Evolutionary conservation across 2,888 invertebrate genomes (phyloP).

Genomic region (Dioctria rufipes): DNA sequence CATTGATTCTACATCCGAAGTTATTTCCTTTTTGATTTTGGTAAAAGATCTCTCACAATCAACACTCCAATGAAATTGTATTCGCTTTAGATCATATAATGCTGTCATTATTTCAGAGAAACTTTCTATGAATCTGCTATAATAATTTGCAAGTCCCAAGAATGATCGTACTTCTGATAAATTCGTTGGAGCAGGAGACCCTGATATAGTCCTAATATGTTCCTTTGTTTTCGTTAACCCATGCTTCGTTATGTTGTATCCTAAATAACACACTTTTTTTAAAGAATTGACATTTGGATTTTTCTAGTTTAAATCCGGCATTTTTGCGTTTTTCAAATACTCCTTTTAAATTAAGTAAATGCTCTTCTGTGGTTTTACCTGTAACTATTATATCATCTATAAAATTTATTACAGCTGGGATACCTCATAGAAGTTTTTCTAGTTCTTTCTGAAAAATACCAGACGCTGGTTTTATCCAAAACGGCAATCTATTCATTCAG

Average conservation of each 20-base stretch:
- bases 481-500: not conserved
- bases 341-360: constrained; percentile 60
- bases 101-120: too few species aligned
- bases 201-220: too few species aligned
- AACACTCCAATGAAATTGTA: too few species aligned
- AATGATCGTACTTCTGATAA: too few species aligned
- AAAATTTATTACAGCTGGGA: constrained; percentile 60
- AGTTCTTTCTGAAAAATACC: not conserved
- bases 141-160: too few species aligned
- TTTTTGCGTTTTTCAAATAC: constrained; percentile 60
- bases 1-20: too few species aligned
- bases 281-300: constrained; percentile 64
- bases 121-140: too few species aligned
- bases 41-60: too few species aligned
- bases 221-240: constrained; percentile 62
- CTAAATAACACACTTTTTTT: constrained; percentile 62
- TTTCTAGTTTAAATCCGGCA: constrained; percentile 62
- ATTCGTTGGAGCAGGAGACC: too few species aligned
- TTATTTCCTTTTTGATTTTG: too few species aligned
- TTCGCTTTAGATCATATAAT: too few species aligned
- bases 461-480: not conserved
- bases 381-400: too few species aligned
- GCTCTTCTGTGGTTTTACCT: constrained; percentile 60
- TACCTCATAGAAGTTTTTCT: not conserved
- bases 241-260: constrained; percentile 61